phyloP scores from a whole-genome alignment of 2,113 vertebrate genomes.

The Bubalus kerabau region DNA sequence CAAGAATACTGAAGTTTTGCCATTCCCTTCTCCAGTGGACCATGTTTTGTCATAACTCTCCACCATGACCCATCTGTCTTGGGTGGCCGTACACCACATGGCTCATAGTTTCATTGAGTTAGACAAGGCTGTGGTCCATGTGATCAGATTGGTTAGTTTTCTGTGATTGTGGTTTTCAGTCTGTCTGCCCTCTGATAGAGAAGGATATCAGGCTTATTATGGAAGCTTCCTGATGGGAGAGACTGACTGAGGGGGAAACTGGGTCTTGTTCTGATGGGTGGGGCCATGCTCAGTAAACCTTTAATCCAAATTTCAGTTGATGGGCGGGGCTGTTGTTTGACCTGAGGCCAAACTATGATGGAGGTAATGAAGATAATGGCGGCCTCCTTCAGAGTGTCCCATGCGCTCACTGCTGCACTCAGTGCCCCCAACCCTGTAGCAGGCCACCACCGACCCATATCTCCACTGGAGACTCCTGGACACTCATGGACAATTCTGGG shows the following conservation, averaged over 20 bases:
- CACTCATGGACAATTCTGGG: background rate
- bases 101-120: background rate
- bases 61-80: background rate
- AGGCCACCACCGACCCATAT: background rate
- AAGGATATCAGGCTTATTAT: background rate
- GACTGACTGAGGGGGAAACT: background rate
- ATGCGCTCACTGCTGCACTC: background rate
- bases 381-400: background rate
- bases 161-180: background rate
- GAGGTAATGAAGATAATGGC: background rate
- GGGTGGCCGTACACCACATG: background rate
- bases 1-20: background rate
- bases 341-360: background rate
- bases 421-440: background rate
- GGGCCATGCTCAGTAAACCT: background rate
- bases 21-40: background rate
- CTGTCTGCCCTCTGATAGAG: background rate
- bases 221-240: background rate
- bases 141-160: background rate
- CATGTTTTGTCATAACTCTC: background rate
- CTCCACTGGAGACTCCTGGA: background rate
- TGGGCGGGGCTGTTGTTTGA: background rate
- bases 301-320: background rate
- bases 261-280: background rate
- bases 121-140: background rate